Conservation (phyloP, 37 sponge, comb jelly and placozoan species). For the Corticium candelabrum region DNA sequence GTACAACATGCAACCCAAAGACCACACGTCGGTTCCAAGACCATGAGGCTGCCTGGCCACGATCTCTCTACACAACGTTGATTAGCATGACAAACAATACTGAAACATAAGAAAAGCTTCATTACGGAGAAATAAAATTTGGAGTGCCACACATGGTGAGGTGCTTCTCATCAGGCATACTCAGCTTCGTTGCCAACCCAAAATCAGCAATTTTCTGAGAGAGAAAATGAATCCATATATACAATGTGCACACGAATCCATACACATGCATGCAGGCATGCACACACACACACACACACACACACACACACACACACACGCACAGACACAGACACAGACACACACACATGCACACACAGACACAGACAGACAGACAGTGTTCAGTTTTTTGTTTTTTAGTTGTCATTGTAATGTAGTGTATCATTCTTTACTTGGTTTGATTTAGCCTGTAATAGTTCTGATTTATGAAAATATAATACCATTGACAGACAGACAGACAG, state of each 20-base stretch:
- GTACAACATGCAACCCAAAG: slow-evolving; percentile 90
- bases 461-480: too few species aligned
- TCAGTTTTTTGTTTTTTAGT: too few species aligned
- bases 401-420: too few species aligned
- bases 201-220: slow-evolving; percentile 88
- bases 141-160: slow-evolving; percentile 95
- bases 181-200: slow-evolving; percentile 69
- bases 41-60: slow-evolving; percentile 71
- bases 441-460: too few species aligned
- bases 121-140: slow-evolving; percentile 92
- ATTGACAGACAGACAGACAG: too few species aligned
- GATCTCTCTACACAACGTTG: slow-evolving; percentile 48
- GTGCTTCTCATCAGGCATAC: slow-evolving; percentile 55
- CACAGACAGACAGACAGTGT: too few species aligned
- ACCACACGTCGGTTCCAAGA: slow-evolving; percentile 90
- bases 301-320: slow-evolving; percentile 5
- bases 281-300: slow-evolving; percentile 3
- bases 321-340: too few species aligned
- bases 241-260: too few species aligned
- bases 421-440: too few species aligned
- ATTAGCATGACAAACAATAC: too few species aligned
- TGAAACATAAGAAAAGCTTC: background rate
- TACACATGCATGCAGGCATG: too few species aligned
- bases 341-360: slow-evolving; percentile 11
- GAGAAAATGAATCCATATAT: background rate